phyloP scores from a whole-genome alignment of 1,140 invertebrate species.

The Diachasma alloeum region DNA sequence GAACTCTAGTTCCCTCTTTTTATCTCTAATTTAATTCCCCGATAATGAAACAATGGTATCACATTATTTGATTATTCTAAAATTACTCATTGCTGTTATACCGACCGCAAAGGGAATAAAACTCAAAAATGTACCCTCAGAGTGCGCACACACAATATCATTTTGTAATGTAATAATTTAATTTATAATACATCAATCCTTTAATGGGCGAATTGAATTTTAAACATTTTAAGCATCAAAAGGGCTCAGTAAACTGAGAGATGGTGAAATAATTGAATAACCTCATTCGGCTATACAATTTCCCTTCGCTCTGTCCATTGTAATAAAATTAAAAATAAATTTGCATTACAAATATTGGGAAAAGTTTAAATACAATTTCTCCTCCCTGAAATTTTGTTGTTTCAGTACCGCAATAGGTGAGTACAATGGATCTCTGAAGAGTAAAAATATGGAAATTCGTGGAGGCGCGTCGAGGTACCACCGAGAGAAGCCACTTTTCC shows the following conservation, averaged over 20 bases:
- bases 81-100: too few relatives aligned
- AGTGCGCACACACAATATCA: too few relatives aligned
- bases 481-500: background rate
- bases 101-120: too few relatives aligned
- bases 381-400: slow-evolving; percentile 13
- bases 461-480: background rate
- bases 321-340: slow-evolving; percentile 12
- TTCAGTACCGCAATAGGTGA: background rate
- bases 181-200: background rate
- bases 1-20: too few relatives aligned
- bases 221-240: background rate
- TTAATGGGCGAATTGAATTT: background rate
- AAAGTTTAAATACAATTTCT: slow-evolving; percentile 9
- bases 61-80: too few relatives aligned
- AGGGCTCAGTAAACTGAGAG: background rate
- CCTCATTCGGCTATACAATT: background rate
- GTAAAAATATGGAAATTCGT: slow-evolving; percentile 25
- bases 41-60: too few relatives aligned
- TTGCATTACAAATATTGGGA: slow-evolving; percentile 7
- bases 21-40: too few relatives aligned
- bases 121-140: too few relatives aligned
- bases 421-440: background rate
- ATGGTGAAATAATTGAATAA: background rate
- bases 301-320: background rate
- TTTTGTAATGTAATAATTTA: background rate